Base-by-base conservation (phyloP, 2,113 vertebrate species). In the Picathartes gymnocephalus region DNA sequence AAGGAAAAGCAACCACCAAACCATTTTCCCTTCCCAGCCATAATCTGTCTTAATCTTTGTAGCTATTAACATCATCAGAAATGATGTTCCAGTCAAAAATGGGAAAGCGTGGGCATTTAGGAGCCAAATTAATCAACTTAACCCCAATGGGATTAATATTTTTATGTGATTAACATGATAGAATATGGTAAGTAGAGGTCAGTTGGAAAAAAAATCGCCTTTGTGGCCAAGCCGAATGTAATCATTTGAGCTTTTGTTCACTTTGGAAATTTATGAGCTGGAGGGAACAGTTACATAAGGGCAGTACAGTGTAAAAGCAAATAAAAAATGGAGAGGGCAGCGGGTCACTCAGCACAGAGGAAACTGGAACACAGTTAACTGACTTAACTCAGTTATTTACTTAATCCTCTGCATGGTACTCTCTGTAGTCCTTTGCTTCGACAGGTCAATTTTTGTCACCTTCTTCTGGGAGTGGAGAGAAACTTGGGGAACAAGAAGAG, bases 231-330 rank as follows among this genome's bases (percentile, higher is more conserved):
- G 69, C 87, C 0, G 5, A 95, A 88, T 94, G 69, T 89, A 89
- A 92, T 95, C 81, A 28, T 89, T 89, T 83, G 83, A 95, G 93
- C 92, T 95, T 95, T 96, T 96, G 70, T 97, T 96, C 95, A 92
- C 96, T 92, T 96, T 96, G 91, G 92, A 81, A 95, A 92, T 96
- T 81, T 81, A 37, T 88, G 90, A 71, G 79, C 95, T 94, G 88
- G 74, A 95, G 93, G 82, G 96, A 95, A 92, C 90, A 90, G 94
- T 97, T 97, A 96, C 80, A 61, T 97, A 97, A 97, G 69, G 50
- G 62, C 57, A 25, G 80, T 83, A 48, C 65, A 88, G 86, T 51
- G 74, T 90, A 83, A 92, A 96, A 95, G 89, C 94, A 93, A 95
- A 93, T 80, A 91, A 90, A 95, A 94, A 92, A 57, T 35, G 40